Evolutionary conservation across 1,140 invertebrate species (phyloP).

Genomic region (Lepidurus apus): DNA sequence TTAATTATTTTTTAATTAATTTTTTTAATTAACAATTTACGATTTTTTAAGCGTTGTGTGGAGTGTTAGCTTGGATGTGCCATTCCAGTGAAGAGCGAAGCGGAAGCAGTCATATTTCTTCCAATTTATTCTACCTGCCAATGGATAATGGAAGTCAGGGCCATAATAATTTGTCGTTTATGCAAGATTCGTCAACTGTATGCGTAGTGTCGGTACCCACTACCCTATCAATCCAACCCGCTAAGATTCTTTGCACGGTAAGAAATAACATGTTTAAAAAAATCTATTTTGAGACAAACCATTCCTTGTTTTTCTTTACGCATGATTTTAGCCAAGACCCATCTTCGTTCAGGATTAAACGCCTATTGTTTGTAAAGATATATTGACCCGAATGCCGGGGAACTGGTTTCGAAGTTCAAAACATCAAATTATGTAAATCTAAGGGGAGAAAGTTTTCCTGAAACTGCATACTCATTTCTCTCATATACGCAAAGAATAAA

Average conservation of each 20-base stretch:
- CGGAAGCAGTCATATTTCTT: background rate
- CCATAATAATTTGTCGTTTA: background rate
- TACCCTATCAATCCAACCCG: background rate
- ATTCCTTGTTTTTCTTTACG: background rate
- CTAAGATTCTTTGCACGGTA: background rate
- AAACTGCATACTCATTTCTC: background rate
- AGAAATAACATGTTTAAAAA: no score
- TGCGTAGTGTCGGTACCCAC: background rate
- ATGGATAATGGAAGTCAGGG: background rate
- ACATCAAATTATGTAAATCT: background rate
- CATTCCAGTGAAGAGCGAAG: background rate
- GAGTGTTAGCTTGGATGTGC: background rate
- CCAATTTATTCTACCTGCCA: background rate
- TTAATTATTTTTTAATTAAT: no score
- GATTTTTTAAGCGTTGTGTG: background rate
- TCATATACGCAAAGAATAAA: background rate
- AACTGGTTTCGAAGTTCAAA: background rate
- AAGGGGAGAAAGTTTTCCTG: background rate
- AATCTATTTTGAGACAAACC: background rate
- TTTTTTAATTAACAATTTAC: no score
- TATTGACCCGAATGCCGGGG: background rate
- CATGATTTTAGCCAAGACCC: background rate
- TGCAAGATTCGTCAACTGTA: background rate
- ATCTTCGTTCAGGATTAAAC: background rate
- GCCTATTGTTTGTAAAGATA: background rate